Evolutionary conservation across 2,888 invertebrate genomes (phyloP), one percentile per base, ranked within the genome.

Genomic region (Maniola hyperantus): DNA sequence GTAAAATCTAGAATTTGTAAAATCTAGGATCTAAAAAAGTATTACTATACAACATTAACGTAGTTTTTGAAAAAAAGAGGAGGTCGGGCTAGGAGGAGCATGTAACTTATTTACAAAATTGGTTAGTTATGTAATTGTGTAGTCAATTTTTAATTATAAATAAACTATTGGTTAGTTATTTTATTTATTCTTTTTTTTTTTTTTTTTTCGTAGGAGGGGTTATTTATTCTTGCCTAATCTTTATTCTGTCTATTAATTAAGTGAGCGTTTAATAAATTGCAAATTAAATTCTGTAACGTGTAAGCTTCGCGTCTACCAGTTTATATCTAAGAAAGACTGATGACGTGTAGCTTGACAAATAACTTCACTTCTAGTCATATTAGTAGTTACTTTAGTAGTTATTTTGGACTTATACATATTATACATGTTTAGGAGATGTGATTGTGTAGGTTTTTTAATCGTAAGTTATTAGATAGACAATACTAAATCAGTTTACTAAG

Each of bases 401-500:
- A 51, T 53, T 51, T 62, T 55, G 42, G 34, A 64, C 50, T 64
- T 15, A 48, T 48, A 48, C 15, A 48, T 46, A 39, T n/a, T 46
- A 63, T 71, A 79, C 79, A 80, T 81, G 81, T 84, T 80, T 74
- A 84, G 85, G 81, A 78, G 69, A 77, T 78, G 83, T 85, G 85
- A 84, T 80, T 77, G 82, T 80, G 78, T 87, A 87, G 86, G 73
- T 85, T 87, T 86, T 86, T 79, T 86, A 86, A 82, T 75, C 75
- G 75, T 71, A 72, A 66, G 58, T 34, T 57, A 46, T 54, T 71
- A 72, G 72, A 72, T 72, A 72, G 71, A 72, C 71, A 72, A 72
- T 72, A 72, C 64, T 71, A 46, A 68, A 66, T 10, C 36, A 48
- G 67, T 64, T 63, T 54, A 66, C 53, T 65, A 65, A 54, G 59